A percentile compares a stretch with the other conserved stretches of the same genome.
Conservation (phyloP, 2,113 vertebrate species). For the Spea bombifrons region DNA sequence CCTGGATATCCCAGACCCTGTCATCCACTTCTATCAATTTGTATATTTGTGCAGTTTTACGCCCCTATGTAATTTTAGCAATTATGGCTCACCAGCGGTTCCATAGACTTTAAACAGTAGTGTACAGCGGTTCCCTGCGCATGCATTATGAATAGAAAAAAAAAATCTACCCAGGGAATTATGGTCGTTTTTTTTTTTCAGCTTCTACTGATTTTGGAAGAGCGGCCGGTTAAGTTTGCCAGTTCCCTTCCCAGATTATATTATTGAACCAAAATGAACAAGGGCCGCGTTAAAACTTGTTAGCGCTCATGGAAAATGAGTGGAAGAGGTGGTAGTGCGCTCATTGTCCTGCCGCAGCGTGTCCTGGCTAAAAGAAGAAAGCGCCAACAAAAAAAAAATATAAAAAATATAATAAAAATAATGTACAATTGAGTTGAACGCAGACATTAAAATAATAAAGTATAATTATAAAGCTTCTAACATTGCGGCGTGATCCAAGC, state of each 20-base stretch:
- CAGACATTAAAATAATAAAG: slow-evolving; percentile 47
- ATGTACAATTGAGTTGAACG: slow-evolving; percentile 40
- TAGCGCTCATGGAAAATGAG: slow-evolving; percentile 45
- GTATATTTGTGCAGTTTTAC: background rate
- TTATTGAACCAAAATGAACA: slow-evolving; percentile 20
- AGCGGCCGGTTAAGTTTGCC: slow-evolving; percentile 23
- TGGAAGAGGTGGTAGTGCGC: slow-evolving; percentile 26
- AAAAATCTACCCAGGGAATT: slow-evolving; percentile 23
- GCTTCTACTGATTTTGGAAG: slow-evolving; percentile 42
- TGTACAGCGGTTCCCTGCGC: slow-evolving; percentile 17
- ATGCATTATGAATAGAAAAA: slow-evolving; percentile 15
- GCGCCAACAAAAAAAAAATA: slow-evolving; percentile 21
- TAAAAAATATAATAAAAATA: slow-evolving; percentile 31
- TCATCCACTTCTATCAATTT: background rate
- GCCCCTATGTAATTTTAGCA: background rate
- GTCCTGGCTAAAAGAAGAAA: slow-evolving; percentile 20
- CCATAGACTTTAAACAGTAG: slow-evolving; percentile 2
- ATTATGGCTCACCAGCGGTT: background rate
- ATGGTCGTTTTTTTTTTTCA: slow-evolving; percentile 11
- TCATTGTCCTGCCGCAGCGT: slow-evolving; percentile 39
- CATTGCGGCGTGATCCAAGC: slow-evolving; percentile 42
- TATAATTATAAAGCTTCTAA: slow-evolving; percentile 44
- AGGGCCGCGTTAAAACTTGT: slow-evolving; percentile 33
- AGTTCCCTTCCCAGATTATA: slow-evolving; percentile 33
- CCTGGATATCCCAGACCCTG: background rate